Evolutionary conservation across 2,113 vertebrate genomes (phyloP).

Genomic region (Calyptommatus sinebrachiatus): DNA sequence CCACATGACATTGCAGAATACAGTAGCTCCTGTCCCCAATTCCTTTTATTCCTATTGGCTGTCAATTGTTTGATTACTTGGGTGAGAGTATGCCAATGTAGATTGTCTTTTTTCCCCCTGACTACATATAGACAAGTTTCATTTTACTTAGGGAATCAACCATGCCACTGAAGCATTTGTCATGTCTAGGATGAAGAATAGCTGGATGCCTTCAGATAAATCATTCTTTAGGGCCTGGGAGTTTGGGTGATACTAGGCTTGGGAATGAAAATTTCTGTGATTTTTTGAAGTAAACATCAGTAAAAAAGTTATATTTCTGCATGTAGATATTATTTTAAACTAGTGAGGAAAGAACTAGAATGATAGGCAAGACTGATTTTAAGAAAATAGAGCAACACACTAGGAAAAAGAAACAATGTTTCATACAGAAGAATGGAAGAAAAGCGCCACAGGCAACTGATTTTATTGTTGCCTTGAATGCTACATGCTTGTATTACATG

Average conservation of each 20-base stretch:
- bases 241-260: constrained; percentile 37
- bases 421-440: too few relatives aligned
- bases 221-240: constrained; percentile 27
- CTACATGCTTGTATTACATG: too few relatives aligned
- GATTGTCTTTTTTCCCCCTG: constrained; percentile 41
- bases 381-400: too few relatives aligned
- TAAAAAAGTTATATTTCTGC: neutral
- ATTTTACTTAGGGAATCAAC: constrained; percentile 28
- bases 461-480: neutral
- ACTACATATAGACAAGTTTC: constrained; percentile 11
- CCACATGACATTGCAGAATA: too few relatives aligned
- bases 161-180: constrained; percentile 50
- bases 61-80: constrained; percentile 53
- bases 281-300: constrained; percentile 28
- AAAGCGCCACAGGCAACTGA: neutral
- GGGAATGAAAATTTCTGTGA: constrained; percentile 21
- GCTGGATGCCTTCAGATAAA: constrained; percentile 39
- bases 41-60: constrained; percentile 51
- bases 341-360: too few relatives aligned
- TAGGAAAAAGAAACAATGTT: too few relatives aligned
- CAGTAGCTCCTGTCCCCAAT: neutral
- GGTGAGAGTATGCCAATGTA: constrained; percentile 36
- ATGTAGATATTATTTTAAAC: too few relatives aligned
- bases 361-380: too few relatives aligned
- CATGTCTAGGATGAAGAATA: constrained; percentile 39